phyloP scores from a whole-genome alignment of 2,888 invertebrate genomes.

The Mesorhabditis sp. region DNA sequence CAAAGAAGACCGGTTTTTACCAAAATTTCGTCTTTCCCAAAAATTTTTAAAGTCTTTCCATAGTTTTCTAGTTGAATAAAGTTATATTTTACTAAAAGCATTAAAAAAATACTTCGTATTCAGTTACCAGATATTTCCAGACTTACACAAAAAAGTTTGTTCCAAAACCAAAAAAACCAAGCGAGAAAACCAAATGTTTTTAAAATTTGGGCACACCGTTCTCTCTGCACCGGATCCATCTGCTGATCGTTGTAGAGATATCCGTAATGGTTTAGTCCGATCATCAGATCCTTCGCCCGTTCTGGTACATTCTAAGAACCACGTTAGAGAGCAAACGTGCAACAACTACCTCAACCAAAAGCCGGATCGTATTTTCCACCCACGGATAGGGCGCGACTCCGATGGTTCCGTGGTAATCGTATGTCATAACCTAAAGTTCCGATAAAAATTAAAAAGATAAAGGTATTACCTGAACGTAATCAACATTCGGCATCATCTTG shows the following conservation, averaged over 20 bases:
- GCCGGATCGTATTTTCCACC: slow-evolving; percentile 33
- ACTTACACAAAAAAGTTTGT: too few relatives aligned
- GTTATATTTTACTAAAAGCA: not conserved
- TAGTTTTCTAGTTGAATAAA: too few relatives aligned
- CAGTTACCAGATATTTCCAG: too few relatives aligned
- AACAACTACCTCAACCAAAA: slow-evolving; percentile 12
- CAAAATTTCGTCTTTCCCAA: too few relatives aligned
- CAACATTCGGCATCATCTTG: slow-evolving; percentile 28
- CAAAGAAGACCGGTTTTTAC: too few relatives aligned
- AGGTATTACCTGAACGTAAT: slow-evolving; percentile 35
- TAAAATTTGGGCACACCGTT: slow-evolving; percentile 12
- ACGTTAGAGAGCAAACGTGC: not conserved
- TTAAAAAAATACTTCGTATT: not conserved
- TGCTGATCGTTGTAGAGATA: slow-evolving; percentile 25
- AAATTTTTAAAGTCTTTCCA: too few relatives aligned
- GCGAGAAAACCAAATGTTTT: not conserved
- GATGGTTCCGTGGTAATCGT: slow-evolving; percentile 30
- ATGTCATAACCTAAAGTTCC: slow-evolving; percentile 44
- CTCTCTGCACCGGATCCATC: slow-evolving; percentile 27
- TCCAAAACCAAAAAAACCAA: too few relatives aligned
- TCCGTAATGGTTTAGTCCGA: slow-evolving; percentile 49
- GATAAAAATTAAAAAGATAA: not conserved
- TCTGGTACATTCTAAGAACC: not conserved
- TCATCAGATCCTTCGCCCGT: slow-evolving; percentile 25
- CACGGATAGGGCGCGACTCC: slow-evolving; percentile 47